Base-by-base conservation (phyloP, 2,888 invertebrate species). In the Laothoe populi region DNA sequence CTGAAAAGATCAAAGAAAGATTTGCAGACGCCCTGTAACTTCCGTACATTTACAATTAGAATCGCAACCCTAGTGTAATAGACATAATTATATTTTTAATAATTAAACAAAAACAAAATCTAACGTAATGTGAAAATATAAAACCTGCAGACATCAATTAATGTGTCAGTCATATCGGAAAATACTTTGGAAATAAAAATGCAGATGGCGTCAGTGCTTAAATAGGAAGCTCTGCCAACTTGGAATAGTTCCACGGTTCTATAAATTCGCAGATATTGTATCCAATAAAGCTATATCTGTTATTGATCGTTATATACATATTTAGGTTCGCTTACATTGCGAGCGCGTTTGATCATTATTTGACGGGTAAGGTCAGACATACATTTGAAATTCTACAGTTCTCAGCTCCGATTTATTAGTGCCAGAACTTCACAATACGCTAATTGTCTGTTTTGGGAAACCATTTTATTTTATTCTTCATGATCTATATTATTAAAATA, bases 241-340 rank as follows among this genome's bases (percentile, higher is more conserved):
- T 59, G 59, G 59, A 59, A 59, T 45, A 59, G 42, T 59, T 59
- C 59, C 59, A 59, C 13, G 19, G 16, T 59, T 44, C 59, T 53
- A 53, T 53, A 53, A 53, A 53, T 53, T 35, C 19, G 19, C 31
- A 11, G 11, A 26, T 49, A 49, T 35, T 35, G 31, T 31, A 53
- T 53, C 2, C 53, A 19, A 53, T 35, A 35, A 53, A 53, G 35
- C 53, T 53, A 53, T 35, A 19, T 53, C 53, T 53, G 53, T 53
- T 53, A 53, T 53, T 53, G 31, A 53, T 53, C 53, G 35, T 53
- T 31, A 53, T 31, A 8, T 35, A 53, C 31, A 35, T 53, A 53
- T 53, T 53, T 53, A 19, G 53, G 53, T 35, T 53, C 35, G 53
- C 53, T 53, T 35, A 35, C 53, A 53, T 53, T 49, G 31, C 35